Percentiles rank a stretch among this genome's conserved stretches.
These are phyloP conservation scores for Cosmia pyralina DNA, from an alignment of 2,888 invertebrate species.

Conservation along the genomic window DNA sequence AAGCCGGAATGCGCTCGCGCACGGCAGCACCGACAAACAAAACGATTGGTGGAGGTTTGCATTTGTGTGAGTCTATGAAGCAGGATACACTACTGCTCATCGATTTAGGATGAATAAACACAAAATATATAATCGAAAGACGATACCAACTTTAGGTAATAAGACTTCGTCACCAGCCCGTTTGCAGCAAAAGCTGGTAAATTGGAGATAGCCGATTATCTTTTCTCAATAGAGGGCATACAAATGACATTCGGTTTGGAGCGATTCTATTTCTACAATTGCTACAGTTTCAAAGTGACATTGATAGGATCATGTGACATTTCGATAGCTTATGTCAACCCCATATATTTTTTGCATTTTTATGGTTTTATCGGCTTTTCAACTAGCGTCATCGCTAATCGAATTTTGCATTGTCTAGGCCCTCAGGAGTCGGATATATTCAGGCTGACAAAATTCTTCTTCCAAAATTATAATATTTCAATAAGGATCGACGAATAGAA, in stretches of 20 bases:
- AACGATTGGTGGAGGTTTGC: constrained; percentile 35
- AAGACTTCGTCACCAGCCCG: neutral
- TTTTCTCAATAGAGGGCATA: no score
- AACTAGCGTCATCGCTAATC: no score
- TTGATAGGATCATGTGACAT: no score
- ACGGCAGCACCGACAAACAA: constrained; percentile 44
- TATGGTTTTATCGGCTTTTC: no score
- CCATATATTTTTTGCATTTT: no score
- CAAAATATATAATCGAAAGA: neutral
- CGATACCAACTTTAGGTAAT: neutral
- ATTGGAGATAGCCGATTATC: neutral
- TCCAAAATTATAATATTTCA: neutral
- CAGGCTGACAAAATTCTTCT: neutral
- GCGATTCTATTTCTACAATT: no score
- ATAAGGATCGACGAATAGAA: neutral
- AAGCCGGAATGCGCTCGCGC: constrained; percentile 54
- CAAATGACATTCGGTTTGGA: no score
- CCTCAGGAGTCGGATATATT: neutral
- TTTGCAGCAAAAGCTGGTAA: neutral
- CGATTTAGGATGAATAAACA: neutral
- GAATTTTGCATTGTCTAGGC: no score
- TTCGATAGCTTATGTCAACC: no score
- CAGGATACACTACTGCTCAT: constrained; percentile 13
- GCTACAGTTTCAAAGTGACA: no score
- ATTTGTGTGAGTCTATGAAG: constrained; percentile 12